Evolutionary conservation across 2,797 vertebrate species (phyloP), one percentile per base, ranked within the genome.

Genomic region (Amniataba percoides): DNA sequence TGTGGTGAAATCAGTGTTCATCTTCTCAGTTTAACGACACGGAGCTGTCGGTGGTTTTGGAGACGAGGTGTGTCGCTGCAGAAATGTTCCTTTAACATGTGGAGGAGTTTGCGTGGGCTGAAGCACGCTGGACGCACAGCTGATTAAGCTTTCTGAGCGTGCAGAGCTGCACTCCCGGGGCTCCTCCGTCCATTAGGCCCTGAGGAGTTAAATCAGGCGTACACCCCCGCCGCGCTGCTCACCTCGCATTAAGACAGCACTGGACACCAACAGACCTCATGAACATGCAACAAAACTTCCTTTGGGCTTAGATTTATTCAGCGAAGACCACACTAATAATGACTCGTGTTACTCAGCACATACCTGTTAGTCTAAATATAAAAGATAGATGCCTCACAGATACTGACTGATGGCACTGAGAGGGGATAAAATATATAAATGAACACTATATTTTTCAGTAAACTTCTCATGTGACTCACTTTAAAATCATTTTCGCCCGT

Each of bases 121-220:
- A 9, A 40, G 69, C 71, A 23, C 19, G 45, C 76, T n/a, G 52
- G 76, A 74, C 42, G 0, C 79, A 73, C 6, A 70, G 78, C 27
- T 87, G 80, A 89, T 87, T 88, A 82, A 71, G 77, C 86, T 87
- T 79, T 8, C 7, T 0, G 72, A 69, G 73, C 36, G 5, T 45
- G 67, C 16, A 1, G 81, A 18, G 78, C 76, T 49, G 79, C 66
- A 11, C 74, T 69, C 80, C 56, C 51, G n/a, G 53, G 39, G 61
- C 70, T 74, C 48, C 61, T 72, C 42, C 48, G 11, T 84, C 87
- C 85, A 85, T 89, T 85, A 88, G 74, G 69, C 74, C 77, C 55
- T 19, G 86, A 71, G 80, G 82, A 72, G 78, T 64, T 61, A 61
- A 86, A 76, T 84, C 74, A 89, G 78, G 82, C 85, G 2, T 77